Evolutionary conservation across 2,888 invertebrate species (phyloP).

Genomic region (Orchesellides sinensis): DNA sequence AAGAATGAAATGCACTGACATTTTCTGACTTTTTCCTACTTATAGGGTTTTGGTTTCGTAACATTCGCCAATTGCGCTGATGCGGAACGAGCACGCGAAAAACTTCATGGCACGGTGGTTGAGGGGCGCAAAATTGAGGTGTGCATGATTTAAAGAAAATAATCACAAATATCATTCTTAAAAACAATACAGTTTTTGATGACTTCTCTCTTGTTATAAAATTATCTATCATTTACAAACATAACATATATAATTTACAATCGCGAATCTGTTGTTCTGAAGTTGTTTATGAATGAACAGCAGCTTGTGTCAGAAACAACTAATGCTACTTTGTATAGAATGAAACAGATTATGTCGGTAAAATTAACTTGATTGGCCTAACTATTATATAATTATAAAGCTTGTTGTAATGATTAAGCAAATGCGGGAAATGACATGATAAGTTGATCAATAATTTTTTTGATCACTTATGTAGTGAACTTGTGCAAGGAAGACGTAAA

Average conservation of each 20-base stretch:
- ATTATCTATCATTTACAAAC: constrained; percentile 1
- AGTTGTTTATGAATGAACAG: constrained; percentile 46
- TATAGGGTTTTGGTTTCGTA: constrained; percentile 99
- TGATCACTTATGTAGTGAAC: constrained; percentile 36
- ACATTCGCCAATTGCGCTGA: constrained; percentile 99
- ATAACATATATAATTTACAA: constrained; percentile 12
- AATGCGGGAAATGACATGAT: constrained; percentile 36
- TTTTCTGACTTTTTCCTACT: constrained; percentile 78
- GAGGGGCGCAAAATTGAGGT: constrained; percentile 99
- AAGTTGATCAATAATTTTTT: not conserved
- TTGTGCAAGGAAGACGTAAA: not conserved
- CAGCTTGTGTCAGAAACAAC: constrained; percentile 66
- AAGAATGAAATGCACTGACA: constrained; percentile 68
- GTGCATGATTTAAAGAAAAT: constrained; percentile 84
- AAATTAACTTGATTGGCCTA: constrained; percentile 36
- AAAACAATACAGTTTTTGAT: constrained; percentile 53
- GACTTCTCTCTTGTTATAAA: constrained; percentile 29
- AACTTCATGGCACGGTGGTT: constrained; percentile 99
- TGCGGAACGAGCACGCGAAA: constrained; percentile 99
- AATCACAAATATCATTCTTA: constrained; percentile 45
- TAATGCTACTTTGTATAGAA: constrained; percentile 72
- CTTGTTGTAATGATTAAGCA: constrained; percentile 49
- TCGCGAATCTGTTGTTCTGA: constrained; percentile 43
- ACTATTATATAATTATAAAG: constrained; percentile 33
- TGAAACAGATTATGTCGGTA: constrained; percentile 46